A percentile compares a stretch with the other conserved stretches of the same genome.
phyloP scores from a whole-genome alignment of 64 coral and sea anemone genomes.

The Acropora yongei region DNA sequence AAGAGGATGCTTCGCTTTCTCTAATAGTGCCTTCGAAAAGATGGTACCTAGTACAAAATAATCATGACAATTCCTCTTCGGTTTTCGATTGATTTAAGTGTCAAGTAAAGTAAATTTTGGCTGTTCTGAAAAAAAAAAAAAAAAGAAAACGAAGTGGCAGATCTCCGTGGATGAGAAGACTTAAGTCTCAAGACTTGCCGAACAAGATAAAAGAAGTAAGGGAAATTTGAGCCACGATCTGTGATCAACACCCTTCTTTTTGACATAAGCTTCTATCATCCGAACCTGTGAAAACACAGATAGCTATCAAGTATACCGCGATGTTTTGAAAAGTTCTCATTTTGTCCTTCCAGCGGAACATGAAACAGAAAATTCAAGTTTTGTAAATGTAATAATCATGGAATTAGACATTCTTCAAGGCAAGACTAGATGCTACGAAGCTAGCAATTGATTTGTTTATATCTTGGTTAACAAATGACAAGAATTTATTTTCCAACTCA shows the following conservation, averaged over 20 bases:
- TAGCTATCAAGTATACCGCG: background rate
- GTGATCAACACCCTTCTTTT: background rate
- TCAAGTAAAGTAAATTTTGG: background rate
- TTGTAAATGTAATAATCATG: too few species aligned
- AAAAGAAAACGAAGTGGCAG: too few species aligned
- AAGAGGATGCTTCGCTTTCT: too few species aligned
- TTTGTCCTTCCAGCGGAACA: too few species aligned
- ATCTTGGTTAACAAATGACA: background rate
- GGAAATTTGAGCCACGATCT: background rate
- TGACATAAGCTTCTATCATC: background rate
- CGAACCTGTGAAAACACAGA: background rate
- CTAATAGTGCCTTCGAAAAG: too few species aligned
- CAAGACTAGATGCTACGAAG: background rate
- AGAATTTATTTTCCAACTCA: background rate
- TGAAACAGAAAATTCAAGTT: too few species aligned
- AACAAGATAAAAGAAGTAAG: background rate
- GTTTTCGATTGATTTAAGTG: background rate
- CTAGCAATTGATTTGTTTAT: background rate
- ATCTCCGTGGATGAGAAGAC: too few species aligned
- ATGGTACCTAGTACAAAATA: too few species aligned
- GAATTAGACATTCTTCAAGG: background rate
- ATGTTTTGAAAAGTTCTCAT: background rate
- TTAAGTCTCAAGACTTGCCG: too few species aligned
- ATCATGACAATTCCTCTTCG: background rate
- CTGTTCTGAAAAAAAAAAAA: background rate